Base-by-base conservation (phyloP, 2,113 vertebrate genomes). In the Hippocampus abdominalis region DNA sequence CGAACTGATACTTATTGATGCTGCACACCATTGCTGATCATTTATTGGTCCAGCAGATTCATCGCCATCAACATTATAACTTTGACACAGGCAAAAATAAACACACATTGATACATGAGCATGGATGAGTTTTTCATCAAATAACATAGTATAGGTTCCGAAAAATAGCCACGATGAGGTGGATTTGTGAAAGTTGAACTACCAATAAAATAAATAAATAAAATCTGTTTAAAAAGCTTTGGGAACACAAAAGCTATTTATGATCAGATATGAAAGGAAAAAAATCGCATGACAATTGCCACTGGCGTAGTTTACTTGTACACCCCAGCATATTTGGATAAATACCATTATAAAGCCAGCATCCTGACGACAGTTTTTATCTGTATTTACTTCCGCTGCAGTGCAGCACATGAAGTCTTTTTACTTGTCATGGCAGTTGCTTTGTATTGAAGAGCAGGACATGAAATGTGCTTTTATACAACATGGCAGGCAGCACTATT, bases 201-300 rank as follows among this genome's bases (percentile, higher is more conserved):
- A 12, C 42, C 78, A 84, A 75, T 36, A 36, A 36, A 36, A 36
- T 36, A 36, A 36, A 36, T 36, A 7, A 36, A 36, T 36, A 36
- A 36, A 36, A 36, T 36, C 32, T 36, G 32, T 36, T 36, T 7
- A 6, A 36, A 75, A 81, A 84, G 69, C 72, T 81, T 80, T 76
- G 69, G 71, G 42, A 63, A 71, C 76, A 84, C 84, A 82, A 85
- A 76, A 68, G 82, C 69, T 82, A 36, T 82, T 81, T 79, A 75
- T 86, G 70, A 81, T 76, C 64, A 49, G 70, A 71, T 68, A 63
- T 75, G 75, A 80, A 76, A 70, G 77, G n/a, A 77, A 72, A 75
- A 70, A 75, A 44, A 51, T 21, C 18, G 8, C 48, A 51, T 48
- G 46, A 48, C 13, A 15, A 15, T 16, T 16, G 13, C 46, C 46